phyloP scores from a whole-genome alignment of 2,113 vertebrate species.

The Cebus imitator region DNA sequence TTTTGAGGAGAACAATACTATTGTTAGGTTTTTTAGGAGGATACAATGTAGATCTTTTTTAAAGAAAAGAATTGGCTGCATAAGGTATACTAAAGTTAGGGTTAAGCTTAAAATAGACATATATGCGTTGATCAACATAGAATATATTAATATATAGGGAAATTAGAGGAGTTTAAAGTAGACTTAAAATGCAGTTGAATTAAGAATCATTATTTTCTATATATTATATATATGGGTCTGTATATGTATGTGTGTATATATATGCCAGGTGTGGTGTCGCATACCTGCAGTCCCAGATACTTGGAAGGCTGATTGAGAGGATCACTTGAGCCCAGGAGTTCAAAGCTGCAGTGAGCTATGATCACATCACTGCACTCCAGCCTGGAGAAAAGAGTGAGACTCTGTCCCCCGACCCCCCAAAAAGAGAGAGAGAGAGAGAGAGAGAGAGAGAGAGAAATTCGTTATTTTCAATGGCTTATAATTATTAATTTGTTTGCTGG shows the following conservation, averaged over 20 bases:
- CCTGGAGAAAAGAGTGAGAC: background rate
- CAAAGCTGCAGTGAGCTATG: background rate
- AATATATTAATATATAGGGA: background rate
- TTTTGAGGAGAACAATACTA: background rate
- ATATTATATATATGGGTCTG: background rate
- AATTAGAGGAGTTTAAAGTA: background rate
- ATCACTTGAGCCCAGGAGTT: background rate
- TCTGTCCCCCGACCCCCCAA: too few species aligned
- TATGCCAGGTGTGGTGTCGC: background rate
- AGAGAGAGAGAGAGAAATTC: background rate
- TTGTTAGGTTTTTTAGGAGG: background rate
- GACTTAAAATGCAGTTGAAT: background rate
- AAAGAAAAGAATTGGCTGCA: background rate
- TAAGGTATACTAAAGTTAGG: background rate
- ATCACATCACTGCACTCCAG: background rate
- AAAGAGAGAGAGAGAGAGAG: background rate
- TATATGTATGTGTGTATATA: background rate
- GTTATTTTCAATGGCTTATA: conserved; percentile 10
- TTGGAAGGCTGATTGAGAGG: background rate
- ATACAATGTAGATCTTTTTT: background rate
- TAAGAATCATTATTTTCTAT: conserved; percentile 35
- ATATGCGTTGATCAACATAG: background rate
- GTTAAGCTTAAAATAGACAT: background rate
- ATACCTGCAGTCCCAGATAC: background rate
- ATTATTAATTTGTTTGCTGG: background rate